Evolutionary conservation across 2,797 vertebrate species (phyloP).

Genomic region (Oreochromis grahami): DNA sequence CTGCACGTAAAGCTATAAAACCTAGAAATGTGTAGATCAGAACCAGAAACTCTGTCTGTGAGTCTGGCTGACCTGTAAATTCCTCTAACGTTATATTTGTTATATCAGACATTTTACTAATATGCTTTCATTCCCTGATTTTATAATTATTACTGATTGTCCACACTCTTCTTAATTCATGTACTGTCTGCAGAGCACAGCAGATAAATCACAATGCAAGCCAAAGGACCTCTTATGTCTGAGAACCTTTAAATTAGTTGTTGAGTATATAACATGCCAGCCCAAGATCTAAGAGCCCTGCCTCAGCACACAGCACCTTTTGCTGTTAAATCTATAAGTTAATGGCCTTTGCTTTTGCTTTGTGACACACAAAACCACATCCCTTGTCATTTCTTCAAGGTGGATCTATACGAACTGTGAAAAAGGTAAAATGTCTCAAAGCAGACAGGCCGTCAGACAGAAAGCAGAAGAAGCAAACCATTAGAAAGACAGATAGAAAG

Average conservation of each 20-base stretch:
- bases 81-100: background rate
- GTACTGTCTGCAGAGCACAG: background rate
- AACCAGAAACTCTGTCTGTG: background rate
- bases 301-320: background rate
- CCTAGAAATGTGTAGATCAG: background rate
- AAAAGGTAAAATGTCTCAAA: conserved; percentile 1
- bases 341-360: background rate
- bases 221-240: background rate
- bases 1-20: background rate
- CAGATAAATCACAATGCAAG: background rate
- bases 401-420: background rate
- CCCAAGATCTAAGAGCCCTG: background rate
- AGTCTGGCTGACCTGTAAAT: background rate
- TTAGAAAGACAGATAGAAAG: background rate
- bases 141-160: background rate
- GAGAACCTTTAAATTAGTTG: background rate
- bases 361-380: background rate
- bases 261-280: background rate
- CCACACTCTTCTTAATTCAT: background rate
- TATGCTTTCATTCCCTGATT: background rate
- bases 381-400: background rate
- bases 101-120: background rate
- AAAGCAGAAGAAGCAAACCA: background rate
- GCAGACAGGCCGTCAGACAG: background rate
- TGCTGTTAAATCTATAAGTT: background rate